Evolutionary conservation across 2,888 invertebrate genomes (phyloP).

Genomic region (Agriopis aurantiaria): DNA sequence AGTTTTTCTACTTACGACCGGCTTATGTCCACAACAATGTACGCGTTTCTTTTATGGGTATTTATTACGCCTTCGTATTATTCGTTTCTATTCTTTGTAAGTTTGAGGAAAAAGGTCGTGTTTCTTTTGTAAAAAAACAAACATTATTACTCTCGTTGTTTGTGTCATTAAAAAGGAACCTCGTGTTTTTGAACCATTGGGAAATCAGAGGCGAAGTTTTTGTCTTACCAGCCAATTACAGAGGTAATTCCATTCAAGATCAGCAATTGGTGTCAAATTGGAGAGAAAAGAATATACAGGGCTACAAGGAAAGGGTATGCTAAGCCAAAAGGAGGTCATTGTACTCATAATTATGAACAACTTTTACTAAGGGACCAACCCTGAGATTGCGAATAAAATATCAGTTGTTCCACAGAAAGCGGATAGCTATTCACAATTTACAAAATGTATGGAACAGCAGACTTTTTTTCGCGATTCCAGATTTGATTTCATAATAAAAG

Average conservation of each 20-base stretch:
- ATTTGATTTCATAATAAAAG: too few species aligned
- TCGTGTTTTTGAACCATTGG: constrained; percentile 17
- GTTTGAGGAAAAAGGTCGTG: constrained; percentile 18
- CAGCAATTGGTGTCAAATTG: too few species aligned
- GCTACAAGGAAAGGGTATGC: too few species aligned
- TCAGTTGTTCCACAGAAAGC: too few species aligned
- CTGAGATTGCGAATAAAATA: too few species aligned
- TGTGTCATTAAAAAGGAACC: constrained; percentile 21
- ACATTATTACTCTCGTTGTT: constrained; percentile 6
- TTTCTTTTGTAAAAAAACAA: constrained; percentile 9
- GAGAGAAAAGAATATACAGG: background rate
- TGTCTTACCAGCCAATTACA: constrained; percentile 2
- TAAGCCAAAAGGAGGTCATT: too few species aligned
- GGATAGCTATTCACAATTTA: too few species aligned
- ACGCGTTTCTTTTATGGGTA: constrained; percentile 12
- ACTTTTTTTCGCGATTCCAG: too few species aligned
- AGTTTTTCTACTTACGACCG: constrained; percentile 28
- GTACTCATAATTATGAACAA: too few species aligned
- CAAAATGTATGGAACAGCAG: too few species aligned
- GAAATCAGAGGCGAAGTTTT: background rate
- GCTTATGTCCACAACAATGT: constrained; percentile 30
- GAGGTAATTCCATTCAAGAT: background rate
- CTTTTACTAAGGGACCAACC: too few species aligned
- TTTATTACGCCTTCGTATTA: constrained; percentile 16
- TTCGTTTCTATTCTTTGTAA: constrained; percentile 12